Evolutionary conservation across 2,113 vertebrate genomes (phyloP).

Genomic region (Onychostruthus taczanowskii): DNA sequence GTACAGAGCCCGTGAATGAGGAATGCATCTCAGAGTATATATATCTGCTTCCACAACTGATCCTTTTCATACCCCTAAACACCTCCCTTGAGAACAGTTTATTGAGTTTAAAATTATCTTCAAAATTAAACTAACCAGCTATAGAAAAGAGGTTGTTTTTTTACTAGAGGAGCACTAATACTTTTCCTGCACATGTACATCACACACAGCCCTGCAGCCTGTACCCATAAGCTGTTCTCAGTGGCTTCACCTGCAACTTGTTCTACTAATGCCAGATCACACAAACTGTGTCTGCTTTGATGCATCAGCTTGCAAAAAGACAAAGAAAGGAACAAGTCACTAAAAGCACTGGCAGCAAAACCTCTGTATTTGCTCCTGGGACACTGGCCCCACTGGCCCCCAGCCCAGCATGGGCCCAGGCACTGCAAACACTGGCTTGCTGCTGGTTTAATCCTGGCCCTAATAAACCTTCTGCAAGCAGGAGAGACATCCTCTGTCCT

Average conservation of each 20-base stretch:
- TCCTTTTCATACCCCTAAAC: neutral
- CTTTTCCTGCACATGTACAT: neutral
- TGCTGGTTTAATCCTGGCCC: neutral
- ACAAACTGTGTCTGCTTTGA: neutral
- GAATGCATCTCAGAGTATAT: neutral
- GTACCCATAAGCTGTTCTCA: neutral
- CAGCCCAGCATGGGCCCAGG: neutral
- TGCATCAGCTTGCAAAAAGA: neutral
- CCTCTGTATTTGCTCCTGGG: neutral
- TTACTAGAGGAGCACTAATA: neutral
- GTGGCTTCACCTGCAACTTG: neutral
- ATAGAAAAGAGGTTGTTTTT: neutral
- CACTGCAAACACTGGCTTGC: neutral
- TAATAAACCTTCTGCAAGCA: neutral
- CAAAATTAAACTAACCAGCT: neutral
- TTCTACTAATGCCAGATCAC: neutral
- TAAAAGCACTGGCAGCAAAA: neutral
- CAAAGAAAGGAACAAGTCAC: neutral
- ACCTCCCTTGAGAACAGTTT: neutral
- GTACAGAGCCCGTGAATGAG: neutral
- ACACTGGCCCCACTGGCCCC: rapidly evolving
- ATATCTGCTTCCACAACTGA: neutral
- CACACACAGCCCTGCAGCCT: neutral
- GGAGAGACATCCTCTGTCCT: neutral
- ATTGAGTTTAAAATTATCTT: neutral